phyloP scores from a whole-genome alignment of 2,888 invertebrate genomes.

The Agrotis ipsilon region DNA sequence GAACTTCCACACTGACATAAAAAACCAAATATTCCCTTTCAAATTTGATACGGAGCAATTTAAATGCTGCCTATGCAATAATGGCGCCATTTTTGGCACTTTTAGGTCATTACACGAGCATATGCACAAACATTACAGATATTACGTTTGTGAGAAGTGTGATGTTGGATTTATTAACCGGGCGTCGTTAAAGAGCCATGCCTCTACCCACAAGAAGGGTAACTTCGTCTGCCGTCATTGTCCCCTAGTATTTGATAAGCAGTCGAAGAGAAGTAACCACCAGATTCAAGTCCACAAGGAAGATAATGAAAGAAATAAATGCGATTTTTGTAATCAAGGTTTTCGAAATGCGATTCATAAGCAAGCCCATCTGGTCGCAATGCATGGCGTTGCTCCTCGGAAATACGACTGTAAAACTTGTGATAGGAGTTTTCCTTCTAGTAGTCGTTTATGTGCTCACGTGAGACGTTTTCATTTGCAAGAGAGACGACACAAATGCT shows the following conservation, averaged over 20 bases:
- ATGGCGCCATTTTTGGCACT: slow-evolving; percentile 27
- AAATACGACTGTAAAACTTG: slow-evolving; percentile 42
- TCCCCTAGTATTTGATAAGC: slow-evolving; percentile 81
- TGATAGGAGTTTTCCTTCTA: slow-evolving; percentile 40
- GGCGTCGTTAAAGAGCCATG: slow-evolving; percentile 69
- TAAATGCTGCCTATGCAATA: slow-evolving; percentile 55
- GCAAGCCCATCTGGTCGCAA: slow-evolving; percentile 63
- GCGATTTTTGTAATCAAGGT: slow-evolving; percentile 70
- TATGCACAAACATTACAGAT: slow-evolving; percentile 77
- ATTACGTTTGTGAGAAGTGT: slow-evolving; percentile 76
- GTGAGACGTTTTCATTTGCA: slow-evolving; percentile 59
- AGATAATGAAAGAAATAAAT: slow-evolving; percentile 52
- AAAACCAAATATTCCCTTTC: slow-evolving; percentile 67
- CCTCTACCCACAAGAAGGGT: slow-evolving; percentile 71
- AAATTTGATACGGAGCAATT: slow-evolving; percentile 55
- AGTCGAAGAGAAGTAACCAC: slow-evolving; percentile 80
- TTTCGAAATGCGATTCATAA: slow-evolving; percentile 68
- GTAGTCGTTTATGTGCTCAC: slow-evolving; percentile 33
- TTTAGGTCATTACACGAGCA: slow-evolving; percentile 71
- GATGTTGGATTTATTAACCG: slow-evolving; percentile 75
- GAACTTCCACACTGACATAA: slow-evolving; percentile 55
- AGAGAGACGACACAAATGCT: slow-evolving; percentile 70
- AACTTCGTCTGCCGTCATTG: slow-evolving; percentile 77
- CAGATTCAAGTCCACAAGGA: slow-evolving; percentile 74
- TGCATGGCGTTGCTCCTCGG: slow-evolving; percentile 39